Percentiles rank a stretch among this genome's conserved stretches.
These are phyloP conservation scores for Conchocele bisecta DNA, from an alignment of 2,888 invertebrate genomes.

Conservation along the genomic window DNA sequence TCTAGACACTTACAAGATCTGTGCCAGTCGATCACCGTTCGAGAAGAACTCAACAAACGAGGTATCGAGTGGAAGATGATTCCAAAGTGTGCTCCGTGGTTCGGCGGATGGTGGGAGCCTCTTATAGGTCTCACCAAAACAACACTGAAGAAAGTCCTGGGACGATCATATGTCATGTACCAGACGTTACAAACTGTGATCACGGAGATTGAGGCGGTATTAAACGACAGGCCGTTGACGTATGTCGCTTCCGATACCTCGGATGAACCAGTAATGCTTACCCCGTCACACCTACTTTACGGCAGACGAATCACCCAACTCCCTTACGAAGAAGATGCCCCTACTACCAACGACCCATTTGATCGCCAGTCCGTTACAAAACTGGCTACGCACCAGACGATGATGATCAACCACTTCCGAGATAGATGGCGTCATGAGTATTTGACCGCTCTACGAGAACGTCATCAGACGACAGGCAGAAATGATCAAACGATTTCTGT, in stretches of 20 bases:
- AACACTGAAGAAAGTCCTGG: constrained; percentile 32
- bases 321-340: neutral
- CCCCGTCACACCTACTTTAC: constrained; percentile 34
- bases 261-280: constrained; percentile 12
- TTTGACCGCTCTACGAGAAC: constrained; percentile 31
- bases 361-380: neutral
- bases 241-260: constrained; percentile 25
- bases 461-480: constrained; percentile 4
- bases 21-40: constrained; percentile 3
- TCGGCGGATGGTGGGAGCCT: constrained; percentile 32
- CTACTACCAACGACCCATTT: neutral
- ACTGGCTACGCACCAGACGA: neutral
- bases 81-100: neutral
- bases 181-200: constrained; percentile 40
- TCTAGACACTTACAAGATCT: constrained; percentile 5
- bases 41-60: constrained; percentile 8
- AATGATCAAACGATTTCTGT: constrained; percentile 11
- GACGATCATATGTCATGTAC: constrained; percentile 15
- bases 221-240: constrained; percentile 35
- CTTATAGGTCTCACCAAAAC: constrained; percentile 40
- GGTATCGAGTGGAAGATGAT: constrained; percentile 3
- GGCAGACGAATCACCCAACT: constrained; percentile 11
- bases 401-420: constrained; percentile 10
- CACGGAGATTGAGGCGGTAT: constrained; percentile 45
- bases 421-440: constrained; percentile 38